These are phyloP conservation scores for Philypnodon macrostomus DNA, from an alignment of 2,797 vertebrate genomes.

Conservation along the genomic window DNA sequence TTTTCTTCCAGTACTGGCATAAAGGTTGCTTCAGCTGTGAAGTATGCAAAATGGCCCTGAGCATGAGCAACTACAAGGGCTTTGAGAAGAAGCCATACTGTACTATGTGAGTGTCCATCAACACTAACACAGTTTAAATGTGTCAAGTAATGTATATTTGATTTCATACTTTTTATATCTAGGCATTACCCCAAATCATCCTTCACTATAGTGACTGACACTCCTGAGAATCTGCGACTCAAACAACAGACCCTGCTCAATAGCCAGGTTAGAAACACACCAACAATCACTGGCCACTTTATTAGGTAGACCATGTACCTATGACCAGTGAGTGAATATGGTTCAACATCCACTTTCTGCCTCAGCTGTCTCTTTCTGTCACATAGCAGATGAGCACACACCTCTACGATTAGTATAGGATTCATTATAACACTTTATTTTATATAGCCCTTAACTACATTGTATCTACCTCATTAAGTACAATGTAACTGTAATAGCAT, in stretches of 20 bases:
- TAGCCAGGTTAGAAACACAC: constrained; percentile 82
- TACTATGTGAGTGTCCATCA: constrained; percentile 84
- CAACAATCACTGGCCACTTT: too few species aligned
- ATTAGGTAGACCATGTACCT: too few species aligned
- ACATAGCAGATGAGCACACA: background rate
- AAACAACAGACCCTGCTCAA: constrained; percentile 96
- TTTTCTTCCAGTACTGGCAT: constrained; percentile 84
- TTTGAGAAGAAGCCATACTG: constrained; percentile 98
- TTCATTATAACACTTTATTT: too few species aligned
- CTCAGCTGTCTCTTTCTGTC: constrained; percentile 7
- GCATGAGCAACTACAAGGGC: constrained; percentile 99
- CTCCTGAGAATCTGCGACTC: constrained; percentile 94
- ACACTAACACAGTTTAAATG: too few species aligned
- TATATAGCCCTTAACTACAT: too few species aligned
- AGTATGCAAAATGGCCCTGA: constrained; percentile 96
- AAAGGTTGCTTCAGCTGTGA: constrained; percentile 98
- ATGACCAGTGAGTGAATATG: too few species aligned
- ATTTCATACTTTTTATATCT: constrained; percentile 9
- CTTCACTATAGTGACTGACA: constrained; percentile 96
- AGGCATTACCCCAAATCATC: constrained; percentile 98
- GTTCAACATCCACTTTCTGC: background rate
- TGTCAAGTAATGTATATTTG: background rate
- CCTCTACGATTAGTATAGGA: constrained; percentile 7
- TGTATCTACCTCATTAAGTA: too few species aligned
- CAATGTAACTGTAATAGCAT: too few species aligned